phyloP scores from a whole-genome alignment of 2,113 vertebrate species.

The Petaurus breviceps region DNA sequence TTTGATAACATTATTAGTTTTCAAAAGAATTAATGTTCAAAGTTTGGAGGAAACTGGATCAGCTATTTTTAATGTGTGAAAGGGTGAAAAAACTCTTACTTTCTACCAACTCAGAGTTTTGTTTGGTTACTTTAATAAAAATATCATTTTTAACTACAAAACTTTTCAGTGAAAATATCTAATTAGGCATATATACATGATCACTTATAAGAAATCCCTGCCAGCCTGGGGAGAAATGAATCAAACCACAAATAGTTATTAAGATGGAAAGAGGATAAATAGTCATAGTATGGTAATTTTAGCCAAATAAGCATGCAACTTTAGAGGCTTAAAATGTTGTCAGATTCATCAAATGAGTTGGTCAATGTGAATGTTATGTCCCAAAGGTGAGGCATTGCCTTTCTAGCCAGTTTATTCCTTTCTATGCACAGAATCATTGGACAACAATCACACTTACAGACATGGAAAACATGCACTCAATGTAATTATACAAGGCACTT shows the following conservation, averaged over 20 bases:
- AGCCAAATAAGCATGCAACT: slow-evolving; percentile 23
- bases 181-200: slow-evolving; percentile 35
- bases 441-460: slow-evolving; percentile 53
- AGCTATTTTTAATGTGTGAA: slow-evolving; percentile 32
- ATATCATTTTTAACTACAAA: not conserved
- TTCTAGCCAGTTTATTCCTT: slow-evolving; percentile 36
- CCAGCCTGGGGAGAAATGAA: slow-evolving; percentile 57
- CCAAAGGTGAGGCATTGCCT: slow-evolving; percentile 45
- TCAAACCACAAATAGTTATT: slow-evolving; percentile 66
- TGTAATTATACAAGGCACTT: slow-evolving; percentile 63
- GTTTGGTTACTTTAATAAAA: slow-evolving; percentile 41
- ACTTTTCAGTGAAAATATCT: slow-evolving; percentile 30
- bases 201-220: slow-evolving; percentile 61
- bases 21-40: slow-evolving; percentile 42
- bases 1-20: slow-evolving; percentile 32
- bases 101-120: slow-evolving; percentile 39
- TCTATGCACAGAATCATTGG: slow-evolving; percentile 16
- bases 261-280: slow-evolving; percentile 73
- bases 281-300: slow-evolving; percentile 65
- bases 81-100: not conserved
- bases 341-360: slow-evolving; percentile 47
- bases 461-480: slow-evolving; percentile 50
- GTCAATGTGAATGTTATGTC: slow-evolving; percentile 53
- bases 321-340: slow-evolving; percentile 40
- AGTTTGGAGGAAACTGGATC: slow-evolving; percentile 19